Evolutionary conservation across 2,797 vertebrate genomes (phyloP), one percentile per base, ranked within the genome.

Genomic region (Tinamus major): DNA sequence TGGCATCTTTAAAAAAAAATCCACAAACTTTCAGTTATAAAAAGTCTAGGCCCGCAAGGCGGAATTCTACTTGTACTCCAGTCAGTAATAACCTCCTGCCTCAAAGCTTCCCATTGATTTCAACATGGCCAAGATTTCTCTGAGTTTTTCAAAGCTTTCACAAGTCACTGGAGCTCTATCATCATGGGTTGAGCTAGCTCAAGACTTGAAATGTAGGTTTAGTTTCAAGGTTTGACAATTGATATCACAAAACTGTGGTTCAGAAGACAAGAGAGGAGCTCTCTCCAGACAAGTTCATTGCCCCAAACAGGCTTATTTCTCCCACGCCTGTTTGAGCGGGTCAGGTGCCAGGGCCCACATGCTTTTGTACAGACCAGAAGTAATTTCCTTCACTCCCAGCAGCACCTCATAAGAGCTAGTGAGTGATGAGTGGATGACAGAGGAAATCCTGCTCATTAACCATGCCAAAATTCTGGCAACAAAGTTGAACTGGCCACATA

Each of bases 351-450:
- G 41, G 59, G 62, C 48, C 59, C 84, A 37, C 0, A 0, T 13
- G 51, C 37, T 86, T 78, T 83, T 65, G 41, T 21, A 87, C 37
- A 80, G 35, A 55, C 39, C 74, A 63, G 37, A 90, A 79, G 59
- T n/a, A 78, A 89, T 89, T 85, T 92, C 71, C 91, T 90, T 44
- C 56, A 56, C 44, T 90, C 85, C 79, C 86, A 89, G 75, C 86
- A 94, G 64, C 80, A 76, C 56, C 69, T 91, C 4, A 0, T 48
- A 91, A 80, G 33, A 87, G 42, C 68, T 70, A 58, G 77, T 42
- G 91, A 35, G 41, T 76, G 69, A 89, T 74, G 65, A 48, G 23
- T 12, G 53, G 35, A 82, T 0, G 5, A 71, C 91, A 85, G 87
- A 70, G 90, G 58, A 72, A 93, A 90, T 87, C 76, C 72, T 89